Evolutionary conservation across 2,113 vertebrate species (phyloP), one percentile per base, ranked within the genome.

Genomic region (Lipophrys pholis): DNA sequence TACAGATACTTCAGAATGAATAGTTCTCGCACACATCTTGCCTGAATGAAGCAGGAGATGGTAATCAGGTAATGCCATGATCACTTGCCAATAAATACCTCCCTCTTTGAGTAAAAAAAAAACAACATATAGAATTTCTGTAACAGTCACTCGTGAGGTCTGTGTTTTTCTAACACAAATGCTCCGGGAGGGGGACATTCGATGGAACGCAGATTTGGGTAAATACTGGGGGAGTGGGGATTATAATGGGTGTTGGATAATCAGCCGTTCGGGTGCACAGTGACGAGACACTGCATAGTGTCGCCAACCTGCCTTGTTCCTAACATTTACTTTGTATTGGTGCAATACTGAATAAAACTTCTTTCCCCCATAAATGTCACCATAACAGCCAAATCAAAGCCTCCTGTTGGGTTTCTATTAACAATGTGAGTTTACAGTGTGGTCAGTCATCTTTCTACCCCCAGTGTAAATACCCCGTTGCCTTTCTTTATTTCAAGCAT

Each of bases 251-350:
- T 45, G 58, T 87, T 71, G 43, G 66, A 63, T 51, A 50, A 79
- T 73, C 76, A 81, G 75, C 69, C 70, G 63, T 80, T 79, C n/a
- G 56, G 77, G 51, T 76, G 59, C 84, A 84, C 79, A 87, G 78
- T 46, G 43, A 80, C 72, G 83, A 76, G 85, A 83, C 72, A 86
- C 81, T 64, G 72, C 48, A 17, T 73, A 46, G 75, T 84, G 69
- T 73, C 5, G 48, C 76, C 71, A 84, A 75, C 76, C 79, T 70
- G 66, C 76, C 72, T 83, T 86, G 72, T 83, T 77, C 78, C 43
- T 53, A 35, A 73, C 49, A 73, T 72, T 83, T 66, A 76, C 65
- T 74, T 77, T 72, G 59, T 80, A 70, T 69, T 8, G 46, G 46
- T 66, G 38, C 78, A 77, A 69, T 50, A 73, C 62, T 76, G 74